Percentiles rank a stretch among this genome's conserved stretches.
phyloP scores from a whole-genome alignment of 2,797 vertebrate genomes.

The Aldrovandia affinis region DNA sequence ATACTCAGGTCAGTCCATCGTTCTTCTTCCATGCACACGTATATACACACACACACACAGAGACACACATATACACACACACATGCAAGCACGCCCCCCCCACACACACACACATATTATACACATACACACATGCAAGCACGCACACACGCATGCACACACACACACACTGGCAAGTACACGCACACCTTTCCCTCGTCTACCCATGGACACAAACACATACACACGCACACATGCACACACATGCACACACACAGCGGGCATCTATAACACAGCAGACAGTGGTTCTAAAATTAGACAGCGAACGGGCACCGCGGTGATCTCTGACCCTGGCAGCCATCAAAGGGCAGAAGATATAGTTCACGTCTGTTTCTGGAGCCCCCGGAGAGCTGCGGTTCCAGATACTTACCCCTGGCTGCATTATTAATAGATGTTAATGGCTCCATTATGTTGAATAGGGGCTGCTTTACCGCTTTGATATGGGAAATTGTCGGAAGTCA shows the following conservation, averaged over 20 bases:
- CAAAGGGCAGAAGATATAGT: slow-evolving; percentile 69
- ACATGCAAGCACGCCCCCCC: too few species aligned
- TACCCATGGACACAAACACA: neutral
- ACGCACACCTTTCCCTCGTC: neutral
- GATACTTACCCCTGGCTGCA: slow-evolving; percentile 75
- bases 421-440: slow-evolving; percentile 79
- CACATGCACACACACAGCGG: neutral
- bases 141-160: neutral
- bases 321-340: slow-evolving; percentile 68
- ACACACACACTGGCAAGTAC: neutral
- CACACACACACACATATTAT: neutral
- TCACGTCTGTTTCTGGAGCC: slow-evolving; percentile 74
- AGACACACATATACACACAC: neutral
- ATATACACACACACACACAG: neutral
- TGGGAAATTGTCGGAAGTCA: slow-evolving; percentile 52
- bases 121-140: neutral
- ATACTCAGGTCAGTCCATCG: neutral
- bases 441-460: slow-evolving; percentile 66
- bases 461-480: slow-evolving; percentile 62
- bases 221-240: neutral
- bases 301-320: slow-evolving; percentile 69
- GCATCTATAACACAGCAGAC: slow-evolving; percentile 54
- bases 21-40: neutral
- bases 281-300: slow-evolving; percentile 68
- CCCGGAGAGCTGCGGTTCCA: slow-evolving; percentile 62